Percentiles rank a stretch among this genome's conserved stretches.
Conservation (phyloP, 2,113 vertebrate genomes). For the Clarias magur region DNA sequence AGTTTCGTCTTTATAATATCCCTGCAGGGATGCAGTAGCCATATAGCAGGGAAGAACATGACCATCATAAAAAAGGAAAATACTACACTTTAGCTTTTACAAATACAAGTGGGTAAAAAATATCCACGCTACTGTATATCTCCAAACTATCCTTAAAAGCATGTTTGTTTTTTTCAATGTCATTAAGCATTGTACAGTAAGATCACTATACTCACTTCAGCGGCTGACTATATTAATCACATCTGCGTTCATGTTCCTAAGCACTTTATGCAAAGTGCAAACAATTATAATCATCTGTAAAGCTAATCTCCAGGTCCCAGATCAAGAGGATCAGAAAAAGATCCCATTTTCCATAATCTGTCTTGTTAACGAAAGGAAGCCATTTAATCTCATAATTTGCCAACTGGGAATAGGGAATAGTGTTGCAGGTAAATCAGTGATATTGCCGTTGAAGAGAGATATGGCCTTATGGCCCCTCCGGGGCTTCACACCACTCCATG, state of each 20-base stretch:
- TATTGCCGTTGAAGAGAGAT: slow-evolving; percentile 64
- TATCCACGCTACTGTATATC: background rate
- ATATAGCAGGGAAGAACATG: background rate
- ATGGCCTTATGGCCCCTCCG: slow-evolving; percentile 64
- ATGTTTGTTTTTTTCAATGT: background rate
- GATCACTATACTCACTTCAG: background rate
- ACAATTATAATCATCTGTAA: background rate
- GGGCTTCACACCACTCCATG: slow-evolving; percentile 57
- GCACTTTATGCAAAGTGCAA: background rate
- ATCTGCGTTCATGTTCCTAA: background rate
- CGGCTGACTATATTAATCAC: background rate
- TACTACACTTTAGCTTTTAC: too few relatives aligned
- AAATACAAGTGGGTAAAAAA: background rate
- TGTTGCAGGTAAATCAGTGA: slow-evolving; percentile 62
- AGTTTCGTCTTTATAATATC: background rate
- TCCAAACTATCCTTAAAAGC: background rate
- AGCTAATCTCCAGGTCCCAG: background rate
- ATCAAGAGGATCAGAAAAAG: slow-evolving; percentile 14
- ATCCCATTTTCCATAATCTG: slow-evolving; percentile 42
- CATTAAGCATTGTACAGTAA: background rate
- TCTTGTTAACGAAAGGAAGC: slow-evolving; percentile 52
- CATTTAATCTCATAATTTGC: slow-evolving; percentile 53
- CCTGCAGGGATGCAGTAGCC: background rate
- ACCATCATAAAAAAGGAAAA: background rate
- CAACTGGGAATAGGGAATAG: slow-evolving; percentile 48